Conservation (phyloP, 2,797 vertebrate species). For the Neopelma chrysocephalum region DNA sequence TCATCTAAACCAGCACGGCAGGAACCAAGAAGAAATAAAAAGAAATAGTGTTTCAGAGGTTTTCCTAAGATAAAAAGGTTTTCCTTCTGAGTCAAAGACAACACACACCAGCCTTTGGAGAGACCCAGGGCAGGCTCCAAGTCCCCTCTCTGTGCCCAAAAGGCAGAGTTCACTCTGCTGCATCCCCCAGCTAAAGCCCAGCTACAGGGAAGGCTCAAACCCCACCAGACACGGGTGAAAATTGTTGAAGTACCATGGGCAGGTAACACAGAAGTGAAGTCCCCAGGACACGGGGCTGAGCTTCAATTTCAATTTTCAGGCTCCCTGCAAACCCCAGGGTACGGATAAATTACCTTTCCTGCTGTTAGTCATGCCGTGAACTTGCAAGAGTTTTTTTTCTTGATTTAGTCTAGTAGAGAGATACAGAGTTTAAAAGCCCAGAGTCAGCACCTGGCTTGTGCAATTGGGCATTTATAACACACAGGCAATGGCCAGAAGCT, state of each 20-base stretch:
- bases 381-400: slow-evolving; percentile 4
- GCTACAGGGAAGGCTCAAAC: not conserved
- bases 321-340: slow-evolving; percentile 23
- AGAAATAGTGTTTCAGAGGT: not conserved
- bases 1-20: not conserved
- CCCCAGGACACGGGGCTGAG: not conserved
- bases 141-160: not conserved
- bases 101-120: not conserved
- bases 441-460: slow-evolving; percentile 43
- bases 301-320: slow-evolving; percentile 23
- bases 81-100: not conserved
- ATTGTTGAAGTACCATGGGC: not conserved
- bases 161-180: not conserved
- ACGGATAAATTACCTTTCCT: slow-evolving; percentile 4
- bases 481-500: slow-evolving; percentile 21
- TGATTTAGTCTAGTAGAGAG: slow-evolving; percentile 30
- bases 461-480: slow-evolving; percentile 1
- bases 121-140: not conserved
- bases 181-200: not conserved
- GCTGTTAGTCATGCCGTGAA: not conserved
- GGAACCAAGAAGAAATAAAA: not conserved
- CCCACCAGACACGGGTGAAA: not conserved
- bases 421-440: slow-evolving; percentile 18
- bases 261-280: not conserved
- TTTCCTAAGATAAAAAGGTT: not conserved